These are phyloP conservation scores for Zosterops borbonicus DNA, from an alignment of 2,113 vertebrate species.

Conservation along the genomic window DNA sequence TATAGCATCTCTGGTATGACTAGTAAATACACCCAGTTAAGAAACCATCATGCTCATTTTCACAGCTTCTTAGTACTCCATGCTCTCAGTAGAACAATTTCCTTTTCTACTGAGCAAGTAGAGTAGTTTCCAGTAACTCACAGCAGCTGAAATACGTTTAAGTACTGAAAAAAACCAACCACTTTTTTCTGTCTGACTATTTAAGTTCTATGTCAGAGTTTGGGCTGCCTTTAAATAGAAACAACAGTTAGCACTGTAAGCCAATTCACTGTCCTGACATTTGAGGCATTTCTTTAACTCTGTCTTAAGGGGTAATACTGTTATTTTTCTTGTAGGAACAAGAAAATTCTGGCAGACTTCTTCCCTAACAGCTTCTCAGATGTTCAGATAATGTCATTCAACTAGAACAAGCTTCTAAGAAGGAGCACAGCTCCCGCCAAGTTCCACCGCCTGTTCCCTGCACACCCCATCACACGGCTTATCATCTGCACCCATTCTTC, in stretches of 20 bases:
- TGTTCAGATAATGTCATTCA: not conserved
- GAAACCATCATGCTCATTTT: not conserved
- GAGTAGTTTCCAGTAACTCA: slow-evolving; percentile 57
- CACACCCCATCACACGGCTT: not conserved
- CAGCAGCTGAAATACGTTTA: slow-evolving; percentile 14
- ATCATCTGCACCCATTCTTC: not conserved
- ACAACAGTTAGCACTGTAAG: not conserved
- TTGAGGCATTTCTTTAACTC: slow-evolving; percentile 4
- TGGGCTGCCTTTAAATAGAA: slow-evolving; percentile 14
- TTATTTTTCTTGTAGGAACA: slow-evolving; percentile 31
- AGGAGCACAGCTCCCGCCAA: not conserved
- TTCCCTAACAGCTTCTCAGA: not conserved
- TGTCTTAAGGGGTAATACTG: not conserved
- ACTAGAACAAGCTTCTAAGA: not conserved
- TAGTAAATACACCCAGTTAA: not conserved
- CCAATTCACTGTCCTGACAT: not conserved
- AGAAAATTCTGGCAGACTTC: slow-evolving; percentile 6
- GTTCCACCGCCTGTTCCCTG: not conserved
- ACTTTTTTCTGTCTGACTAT: slow-evolving; percentile 42
- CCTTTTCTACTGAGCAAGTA: slow-evolving; percentile 6
- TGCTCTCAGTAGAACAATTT: slow-evolving; percentile 32
- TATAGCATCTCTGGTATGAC: not conserved
- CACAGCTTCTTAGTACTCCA: not conserved
- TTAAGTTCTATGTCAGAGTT: not conserved
- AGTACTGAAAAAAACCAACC: slow-evolving; percentile 12